Evolutionary conservation across 92 coral and sea anemone species (phyloP), one percentile per base, ranked within the genome.

Genomic region (Isaurus tuberculatus): DNA sequence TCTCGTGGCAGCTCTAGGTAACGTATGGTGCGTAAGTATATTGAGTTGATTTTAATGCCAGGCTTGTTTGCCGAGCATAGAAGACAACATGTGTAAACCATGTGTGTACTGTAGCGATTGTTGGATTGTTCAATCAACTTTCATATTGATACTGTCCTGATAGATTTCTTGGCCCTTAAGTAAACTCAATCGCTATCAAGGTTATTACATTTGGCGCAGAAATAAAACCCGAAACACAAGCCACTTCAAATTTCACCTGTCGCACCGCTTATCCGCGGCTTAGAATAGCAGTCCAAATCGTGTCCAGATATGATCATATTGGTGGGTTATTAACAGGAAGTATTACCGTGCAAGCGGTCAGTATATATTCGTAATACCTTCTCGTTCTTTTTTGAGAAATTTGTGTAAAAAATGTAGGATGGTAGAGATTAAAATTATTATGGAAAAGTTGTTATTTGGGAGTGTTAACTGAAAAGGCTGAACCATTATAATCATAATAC

Each of bases 61-160:
- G 68, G 70, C 70, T 57, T 77, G 82, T 77, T 77, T 77, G 36
- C 69, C 51, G 82, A 77, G 70, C 82, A 34, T 58, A 57, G 70
- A 58, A 58, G 70, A 33, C 70, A 70, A 58, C 82, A 77, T 77
- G 82, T 77, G 82, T 57, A 77, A 58, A 58, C 53, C 82, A 77
- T 77, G 82, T 77, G 82, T 77, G 82, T 58, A 77, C 82, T 32
- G 82, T 58, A 40, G 70, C 82, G 69, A 58, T 72, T 77, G 55
- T 58, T 34, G 34, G 82, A 77, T 77, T 77, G 82, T 58, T 58
- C 78, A 44, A n/a, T 72, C 78, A 72, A 44, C 78, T 72, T 72
- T 72, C 80, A 33, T 77, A 77, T 77, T 77, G 82, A 77, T 77
- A 77, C 82, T 77, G 82, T 77, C 82, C 82, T 61, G 68, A 77